A percentile compares a stretch with the other conserved stretches of the same genome.
Conservation (phyloP, 2,113 vertebrate species). For the Empidonax traillii region DNA sequence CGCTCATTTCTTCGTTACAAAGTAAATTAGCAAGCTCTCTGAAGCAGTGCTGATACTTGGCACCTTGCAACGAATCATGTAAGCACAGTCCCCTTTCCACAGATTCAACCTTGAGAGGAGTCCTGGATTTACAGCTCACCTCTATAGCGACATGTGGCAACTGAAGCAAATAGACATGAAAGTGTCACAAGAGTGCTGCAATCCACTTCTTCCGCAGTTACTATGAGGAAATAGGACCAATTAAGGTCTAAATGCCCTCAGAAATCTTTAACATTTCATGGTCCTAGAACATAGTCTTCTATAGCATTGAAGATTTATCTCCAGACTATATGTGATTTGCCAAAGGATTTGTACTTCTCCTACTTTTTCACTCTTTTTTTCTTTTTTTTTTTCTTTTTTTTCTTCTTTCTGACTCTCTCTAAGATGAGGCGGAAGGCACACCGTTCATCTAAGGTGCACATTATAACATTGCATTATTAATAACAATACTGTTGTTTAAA, state of each 20-base stretch:
- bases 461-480: neutral
- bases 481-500: neutral
- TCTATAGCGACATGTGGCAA: neutral
- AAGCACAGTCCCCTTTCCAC: neutral
- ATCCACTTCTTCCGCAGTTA: neutral
- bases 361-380: neutral
- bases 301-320: neutral
- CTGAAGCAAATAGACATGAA: neutral
- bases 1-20: neutral
- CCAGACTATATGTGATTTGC: neutral
- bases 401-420: fast-evolving
- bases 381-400: too few relatives aligned
- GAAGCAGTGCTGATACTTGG: constrained; percentile 1
- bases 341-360: neutral
- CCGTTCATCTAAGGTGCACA: neutral
- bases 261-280: neutral
- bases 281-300: neutral
- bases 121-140: neutral
- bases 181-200: neutral
- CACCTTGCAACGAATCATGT: neutral
- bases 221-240: neutral
- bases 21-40: neutral
- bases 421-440: neutral
- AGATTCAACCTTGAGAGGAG: neutral
- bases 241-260: neutral